Conservation (phyloP, 23 tunicate genomes). For the Styela clava region DNA sequence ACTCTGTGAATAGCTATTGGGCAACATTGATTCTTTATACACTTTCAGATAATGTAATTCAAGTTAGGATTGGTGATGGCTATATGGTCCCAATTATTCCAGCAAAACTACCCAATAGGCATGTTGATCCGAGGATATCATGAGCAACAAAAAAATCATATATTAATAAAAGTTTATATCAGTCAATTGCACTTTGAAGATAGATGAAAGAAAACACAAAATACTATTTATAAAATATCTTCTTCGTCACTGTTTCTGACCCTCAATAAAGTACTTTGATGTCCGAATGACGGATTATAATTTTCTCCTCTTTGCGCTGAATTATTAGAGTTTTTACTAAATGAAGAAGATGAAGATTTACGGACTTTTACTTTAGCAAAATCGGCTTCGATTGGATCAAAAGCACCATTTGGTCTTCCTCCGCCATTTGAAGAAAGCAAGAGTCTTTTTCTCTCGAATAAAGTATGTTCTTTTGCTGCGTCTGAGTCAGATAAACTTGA, state of each 20-base stretch:
- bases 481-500: conserved; percentile 21
- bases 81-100: no score
- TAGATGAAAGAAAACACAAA: background rate
- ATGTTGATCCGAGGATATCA: no score
- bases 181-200: background rate
- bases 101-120: no score
- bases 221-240: background rate
- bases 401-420: conserved; percentile 3
- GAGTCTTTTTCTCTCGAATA: conserved; percentile 28
- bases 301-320: background rate
- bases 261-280: conserved; percentile 18
- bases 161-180: no score
- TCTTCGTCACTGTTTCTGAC: conserved; percentile 1
- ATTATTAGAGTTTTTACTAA: conserved; percentile 2
- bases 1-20: no score
- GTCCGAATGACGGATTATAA: conserved; percentile 1
- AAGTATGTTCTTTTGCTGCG: conserved; percentile 24
- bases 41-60: no score
- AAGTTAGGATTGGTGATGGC: no score
- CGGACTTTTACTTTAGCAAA: background rate
- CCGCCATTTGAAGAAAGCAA: conserved; percentile 10
- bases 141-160: no score
- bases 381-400: conserved; percentile 4
- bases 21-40: no score
- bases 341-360: conserved; percentile 5